Evolutionary conservation across 2,797 vertebrate genomes (phyloP).

Genomic region (Mormyrops boulengeri): DNA sequence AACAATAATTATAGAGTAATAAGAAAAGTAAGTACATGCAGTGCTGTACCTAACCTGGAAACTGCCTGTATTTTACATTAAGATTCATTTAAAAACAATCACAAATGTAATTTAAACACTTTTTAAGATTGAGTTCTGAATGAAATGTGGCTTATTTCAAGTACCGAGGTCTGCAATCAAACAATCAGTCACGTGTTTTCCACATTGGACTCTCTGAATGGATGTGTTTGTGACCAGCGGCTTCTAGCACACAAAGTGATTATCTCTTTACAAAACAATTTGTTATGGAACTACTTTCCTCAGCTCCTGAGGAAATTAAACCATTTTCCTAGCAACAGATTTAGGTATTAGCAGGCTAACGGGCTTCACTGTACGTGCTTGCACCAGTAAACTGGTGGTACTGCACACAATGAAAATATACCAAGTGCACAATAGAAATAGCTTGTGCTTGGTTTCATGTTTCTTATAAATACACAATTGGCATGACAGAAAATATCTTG

Average conservation of each 20-base stretch:
- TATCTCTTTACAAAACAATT: slow-evolving; percentile 14
- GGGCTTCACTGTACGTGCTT: background rate
- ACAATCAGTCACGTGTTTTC: slow-evolving; percentile 15
- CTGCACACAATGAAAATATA: background rate
- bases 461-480: background rate
- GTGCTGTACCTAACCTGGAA: background rate
- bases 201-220: slow-evolving; percentile 17
- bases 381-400: background rate
- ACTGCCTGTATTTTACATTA: background rate
- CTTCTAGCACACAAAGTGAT: slow-evolving; percentile 1
- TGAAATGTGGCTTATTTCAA: slow-evolving; percentile 4
- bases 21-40: background rate
- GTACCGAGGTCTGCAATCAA: background rate
- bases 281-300: slow-evolving; percentile 4
- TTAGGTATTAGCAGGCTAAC: background rate
- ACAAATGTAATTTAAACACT: background rate
- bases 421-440: background rate
- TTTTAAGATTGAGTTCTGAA: background rate
- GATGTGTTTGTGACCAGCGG: background rate
- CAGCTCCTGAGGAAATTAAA: background rate
- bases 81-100: background rate
- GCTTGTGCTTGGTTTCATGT: background rate
- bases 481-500: background rate
- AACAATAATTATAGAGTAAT: background rate
- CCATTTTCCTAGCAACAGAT: background rate